phyloP scores from a whole-genome alignment of 2,113 vertebrate species.

The Brachyhypopomus gauderio region DNA sequence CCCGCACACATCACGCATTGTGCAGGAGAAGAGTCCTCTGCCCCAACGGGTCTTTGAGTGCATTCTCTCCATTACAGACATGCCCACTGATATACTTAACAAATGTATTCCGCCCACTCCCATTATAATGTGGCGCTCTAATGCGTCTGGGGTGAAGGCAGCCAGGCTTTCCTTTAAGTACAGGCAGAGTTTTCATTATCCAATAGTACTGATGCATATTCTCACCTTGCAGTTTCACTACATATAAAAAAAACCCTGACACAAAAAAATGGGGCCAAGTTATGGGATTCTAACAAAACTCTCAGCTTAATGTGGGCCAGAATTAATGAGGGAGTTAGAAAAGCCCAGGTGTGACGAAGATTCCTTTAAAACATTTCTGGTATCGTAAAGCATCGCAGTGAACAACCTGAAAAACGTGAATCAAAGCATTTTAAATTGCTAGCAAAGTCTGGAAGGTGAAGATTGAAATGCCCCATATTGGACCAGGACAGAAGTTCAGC shows the following conservation, averaged over 20 bases:
- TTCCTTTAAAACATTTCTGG: too few species aligned
- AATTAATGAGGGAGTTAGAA: too few species aligned
- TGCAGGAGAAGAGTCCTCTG: background rate
- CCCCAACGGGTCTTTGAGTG: constrained; percentile 22
- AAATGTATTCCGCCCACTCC: constrained; percentile 34
- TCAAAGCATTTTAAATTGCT: too few species aligned
- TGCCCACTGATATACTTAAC: constrained; percentile 22
- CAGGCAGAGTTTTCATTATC: constrained; percentile 25
- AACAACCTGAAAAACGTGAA: too few species aligned
- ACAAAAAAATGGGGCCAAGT: background rate
- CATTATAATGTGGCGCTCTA: constrained; percentile 35
- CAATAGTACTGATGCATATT: background rate
- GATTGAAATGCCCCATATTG: too few species aligned
- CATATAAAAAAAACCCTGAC: too few species aligned
- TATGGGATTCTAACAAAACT: background rate
- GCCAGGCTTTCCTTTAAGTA: constrained; percentile 19
- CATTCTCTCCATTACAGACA: constrained; percentile 16
- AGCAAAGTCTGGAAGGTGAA: too few species aligned
- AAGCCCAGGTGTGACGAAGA: too few species aligned
- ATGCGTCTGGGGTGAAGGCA: constrained; percentile 20
- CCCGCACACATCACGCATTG: background rate
- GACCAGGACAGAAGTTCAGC: too few species aligned
- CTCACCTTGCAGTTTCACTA: constrained; percentile 13
- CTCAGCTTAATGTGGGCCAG: background rate
- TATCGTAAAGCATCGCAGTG: too few species aligned